Conservation (phyloP, 2,113 vertebrate genomes). For the Columbina picui region DNA sequence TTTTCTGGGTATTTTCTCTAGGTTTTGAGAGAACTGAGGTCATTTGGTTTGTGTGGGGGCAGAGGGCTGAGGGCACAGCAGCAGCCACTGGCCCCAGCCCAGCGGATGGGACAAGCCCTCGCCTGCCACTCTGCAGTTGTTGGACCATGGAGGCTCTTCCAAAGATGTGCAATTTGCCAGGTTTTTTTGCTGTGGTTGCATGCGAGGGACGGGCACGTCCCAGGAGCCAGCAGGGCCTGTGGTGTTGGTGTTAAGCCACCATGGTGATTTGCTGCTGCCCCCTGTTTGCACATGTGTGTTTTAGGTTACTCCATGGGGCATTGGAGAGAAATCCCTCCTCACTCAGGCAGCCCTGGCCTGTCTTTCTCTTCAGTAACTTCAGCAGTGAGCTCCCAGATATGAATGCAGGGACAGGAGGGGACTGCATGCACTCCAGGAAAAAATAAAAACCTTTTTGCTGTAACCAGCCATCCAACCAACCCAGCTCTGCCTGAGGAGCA, state of each 20-base stretch:
- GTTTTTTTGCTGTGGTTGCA: neutral
- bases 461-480: neutral
- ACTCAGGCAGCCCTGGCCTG: neutral
- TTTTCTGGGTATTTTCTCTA: neutral
- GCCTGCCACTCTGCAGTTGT: too few species aligned
- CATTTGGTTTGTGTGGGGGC: neutral
- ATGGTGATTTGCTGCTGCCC: accelerated
- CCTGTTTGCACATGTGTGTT: accelerated
- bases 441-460: neutral
- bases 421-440: too few species aligned
- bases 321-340: neutral
- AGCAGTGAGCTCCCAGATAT: neutral
- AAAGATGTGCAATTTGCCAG: accelerated
- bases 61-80: neutral
- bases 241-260: neutral
- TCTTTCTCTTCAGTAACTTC: neutral
- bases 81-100: neutral
- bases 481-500: neutral
- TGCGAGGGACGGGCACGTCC: neutral
- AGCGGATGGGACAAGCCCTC: neutral
- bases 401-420: neutral
- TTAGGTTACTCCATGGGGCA: neutral
- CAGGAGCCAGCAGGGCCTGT: neutral
- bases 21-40: neutral
- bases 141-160: neutral